Evolutionary conservation across 2,888 invertebrate genomes (phyloP).

Genomic region (Lamellibrachia columna): DNA sequence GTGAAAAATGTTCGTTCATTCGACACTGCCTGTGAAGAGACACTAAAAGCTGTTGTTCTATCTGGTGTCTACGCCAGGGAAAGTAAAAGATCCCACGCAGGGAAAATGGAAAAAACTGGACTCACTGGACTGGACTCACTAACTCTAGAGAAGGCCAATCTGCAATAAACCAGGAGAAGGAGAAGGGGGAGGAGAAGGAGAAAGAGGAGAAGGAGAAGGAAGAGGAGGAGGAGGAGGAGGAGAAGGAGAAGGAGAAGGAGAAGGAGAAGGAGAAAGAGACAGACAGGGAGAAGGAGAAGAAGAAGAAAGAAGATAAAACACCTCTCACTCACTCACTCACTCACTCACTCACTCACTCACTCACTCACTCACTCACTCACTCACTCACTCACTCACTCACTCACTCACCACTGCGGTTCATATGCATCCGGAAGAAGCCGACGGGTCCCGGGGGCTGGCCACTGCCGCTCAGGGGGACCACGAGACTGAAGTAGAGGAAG

Average conservation of each 20-base stretch:
- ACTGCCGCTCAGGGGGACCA: constrained; percentile 32
- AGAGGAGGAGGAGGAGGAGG: too few relatives aligned
- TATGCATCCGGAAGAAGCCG: constrained; percentile 30
- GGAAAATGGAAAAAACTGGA: too few relatives aligned
- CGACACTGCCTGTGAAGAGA: not conserved
- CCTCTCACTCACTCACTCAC: constrained; percentile 19
- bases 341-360: constrained; percentile 24
- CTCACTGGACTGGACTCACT: too few relatives aligned
- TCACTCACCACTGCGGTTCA: constrained; percentile 32
- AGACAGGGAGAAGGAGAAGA: not conserved
- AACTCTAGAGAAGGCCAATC: too few relatives aligned
- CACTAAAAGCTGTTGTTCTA: not conserved
- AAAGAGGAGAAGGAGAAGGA: not conserved
- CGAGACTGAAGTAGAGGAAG: constrained; percentile 37
- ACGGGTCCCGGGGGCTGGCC: constrained; percentile 36
- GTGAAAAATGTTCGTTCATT: too few relatives aligned
- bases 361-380: constrained; percentile 19
- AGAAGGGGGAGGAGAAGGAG: too few relatives aligned
- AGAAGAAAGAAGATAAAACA: too few relatives aligned
- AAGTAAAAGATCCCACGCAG: too few relatives aligned
- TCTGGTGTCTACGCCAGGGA: too few relatives aligned
- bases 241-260: not conserved
- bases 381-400: constrained; percentile 21
- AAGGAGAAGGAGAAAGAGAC: not conserved
- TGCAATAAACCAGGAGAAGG: too few relatives aligned